Evolutionary conservation across 1,140 invertebrate genomes (phyloP).

Genomic region (Nymphalis io): DNA sequence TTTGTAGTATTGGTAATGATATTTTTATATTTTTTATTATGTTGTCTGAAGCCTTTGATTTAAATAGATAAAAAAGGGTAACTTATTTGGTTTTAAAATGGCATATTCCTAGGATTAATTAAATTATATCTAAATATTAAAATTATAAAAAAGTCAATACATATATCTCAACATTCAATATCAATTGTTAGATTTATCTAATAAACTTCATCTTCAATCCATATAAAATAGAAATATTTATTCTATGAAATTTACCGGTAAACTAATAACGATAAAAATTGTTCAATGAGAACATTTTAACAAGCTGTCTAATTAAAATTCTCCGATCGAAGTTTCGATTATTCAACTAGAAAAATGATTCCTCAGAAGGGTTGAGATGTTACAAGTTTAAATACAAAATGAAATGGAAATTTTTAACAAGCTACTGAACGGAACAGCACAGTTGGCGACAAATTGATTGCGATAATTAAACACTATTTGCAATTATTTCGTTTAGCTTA

Average conservation of each 20-base stretch:
- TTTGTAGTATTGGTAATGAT: constrained; percentile 31
- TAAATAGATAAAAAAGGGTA: no score
- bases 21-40: not conserved
- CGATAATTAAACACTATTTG: constrained; percentile 61
- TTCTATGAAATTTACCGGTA: constrained; percentile 1
- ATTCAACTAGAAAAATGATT: constrained; percentile 56
- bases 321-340: constrained; percentile 47
- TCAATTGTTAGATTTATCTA: not conserved
- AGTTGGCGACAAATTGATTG: constrained; percentile 57
- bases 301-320: constrained; percentile 68
- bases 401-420: constrained; percentile 79
- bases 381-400: constrained; percentile 61
- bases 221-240: not conserved
- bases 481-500: constrained; percentile 28
- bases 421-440: constrained; percentile 44
- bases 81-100: not conserved
- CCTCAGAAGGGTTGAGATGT: constrained; percentile 61
- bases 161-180: no score
- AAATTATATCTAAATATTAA: no score
- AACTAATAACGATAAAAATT: constrained; percentile 41
- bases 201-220: not conserved
- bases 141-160: no score
- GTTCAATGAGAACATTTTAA: constrained; percentile 71
- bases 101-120: no score
- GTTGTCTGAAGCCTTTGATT: no score